Conservation (phyloP, 2,113 vertebrate species). For the Hydrolagus affinis region DNA sequence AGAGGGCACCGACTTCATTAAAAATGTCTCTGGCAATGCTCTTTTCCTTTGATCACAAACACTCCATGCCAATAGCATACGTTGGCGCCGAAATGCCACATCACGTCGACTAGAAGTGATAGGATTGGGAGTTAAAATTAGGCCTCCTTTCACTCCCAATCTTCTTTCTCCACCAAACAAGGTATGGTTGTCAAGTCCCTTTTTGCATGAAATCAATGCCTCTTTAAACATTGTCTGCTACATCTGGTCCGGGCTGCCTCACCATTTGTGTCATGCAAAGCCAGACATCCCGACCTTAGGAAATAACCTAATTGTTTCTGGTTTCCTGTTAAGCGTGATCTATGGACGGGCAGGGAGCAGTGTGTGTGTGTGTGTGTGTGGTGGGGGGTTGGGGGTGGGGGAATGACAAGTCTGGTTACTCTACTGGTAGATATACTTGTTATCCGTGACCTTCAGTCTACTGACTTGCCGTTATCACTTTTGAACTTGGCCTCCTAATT, state of each 20-base stretch:
- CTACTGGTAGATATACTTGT: neutral
- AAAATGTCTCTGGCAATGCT: too few species aligned
- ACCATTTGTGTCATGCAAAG: neutral
- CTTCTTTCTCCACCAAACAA: too few species aligned
- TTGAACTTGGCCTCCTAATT: slow-evolving; percentile 22
- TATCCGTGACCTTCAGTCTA: neutral
- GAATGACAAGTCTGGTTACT: slow-evolving; percentile 5
- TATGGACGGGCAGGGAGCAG: neutral
- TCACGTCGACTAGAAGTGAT: too few species aligned
- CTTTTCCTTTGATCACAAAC: too few species aligned
- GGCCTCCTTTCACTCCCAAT: too few species aligned
- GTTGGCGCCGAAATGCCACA: too few species aligned
- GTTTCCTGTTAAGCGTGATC: slow-evolving; percentile 17
- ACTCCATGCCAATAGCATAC: too few species aligned
- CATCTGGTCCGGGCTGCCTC: neutral
- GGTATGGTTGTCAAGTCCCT: neutral
- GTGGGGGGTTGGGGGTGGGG: too few species aligned
- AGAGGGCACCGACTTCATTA: too few species aligned
- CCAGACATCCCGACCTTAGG: slow-evolving; percentile 10
- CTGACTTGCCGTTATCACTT: neutral
- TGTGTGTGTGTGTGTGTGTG: too few species aligned
- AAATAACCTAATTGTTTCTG: slow-evolving; percentile 22
- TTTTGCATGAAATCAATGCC: neutral
- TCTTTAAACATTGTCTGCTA: neutral
- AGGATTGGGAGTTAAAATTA: too few species aligned